These are phyloP conservation scores for Panopea generosa DNA, from an alignment of 2,888 invertebrate species.

Conservation along the genomic window DNA sequence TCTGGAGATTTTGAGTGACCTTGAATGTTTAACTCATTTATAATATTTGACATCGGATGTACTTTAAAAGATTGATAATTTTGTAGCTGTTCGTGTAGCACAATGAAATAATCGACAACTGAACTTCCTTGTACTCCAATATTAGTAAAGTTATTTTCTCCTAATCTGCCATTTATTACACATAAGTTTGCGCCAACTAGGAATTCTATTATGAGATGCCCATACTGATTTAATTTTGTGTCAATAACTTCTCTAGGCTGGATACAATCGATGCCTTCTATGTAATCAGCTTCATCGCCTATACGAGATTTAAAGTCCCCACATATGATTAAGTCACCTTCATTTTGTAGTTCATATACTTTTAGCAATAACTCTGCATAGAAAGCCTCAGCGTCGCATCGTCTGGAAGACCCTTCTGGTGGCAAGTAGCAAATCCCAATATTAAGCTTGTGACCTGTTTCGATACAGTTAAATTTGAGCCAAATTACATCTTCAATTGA, in stretches of 20 bases:
- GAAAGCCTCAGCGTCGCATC: background rate
- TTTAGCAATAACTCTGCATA: background rate
- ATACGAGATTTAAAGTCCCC: conserved; percentile 19
- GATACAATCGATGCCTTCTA: conserved; percentile 7
- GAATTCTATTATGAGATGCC: background rate
- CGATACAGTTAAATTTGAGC: background rate
- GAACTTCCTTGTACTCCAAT: background rate
- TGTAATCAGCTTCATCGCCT: conserved; percentile 16
- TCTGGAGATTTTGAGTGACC: conserved; percentile 6
- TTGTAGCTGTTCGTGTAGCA: background rate
- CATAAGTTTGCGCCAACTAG: background rate
- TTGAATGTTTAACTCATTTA: background rate
- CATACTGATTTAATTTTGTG: conserved; percentile 11
- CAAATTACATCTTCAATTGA: conserved; percentile 2
- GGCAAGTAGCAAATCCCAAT: conserved; percentile 11
- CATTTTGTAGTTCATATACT: conserved; percentile 4
- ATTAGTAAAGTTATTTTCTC: background rate
- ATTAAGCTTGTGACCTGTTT: background rate
- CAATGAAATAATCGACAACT: conserved; percentile 7
- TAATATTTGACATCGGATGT: background rate
- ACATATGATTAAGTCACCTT: background rate
- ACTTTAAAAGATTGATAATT: background rate
- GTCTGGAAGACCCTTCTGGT: conserved; percentile 9
- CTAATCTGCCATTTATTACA: conserved; percentile 1
- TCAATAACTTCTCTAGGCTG: conserved; percentile 10